Percentiles rank a stretch among this genome's conserved stretches.
phyloP scores from a whole-genome alignment of 2,113 vertebrate species.

The Hemichromis elongatus region DNA sequence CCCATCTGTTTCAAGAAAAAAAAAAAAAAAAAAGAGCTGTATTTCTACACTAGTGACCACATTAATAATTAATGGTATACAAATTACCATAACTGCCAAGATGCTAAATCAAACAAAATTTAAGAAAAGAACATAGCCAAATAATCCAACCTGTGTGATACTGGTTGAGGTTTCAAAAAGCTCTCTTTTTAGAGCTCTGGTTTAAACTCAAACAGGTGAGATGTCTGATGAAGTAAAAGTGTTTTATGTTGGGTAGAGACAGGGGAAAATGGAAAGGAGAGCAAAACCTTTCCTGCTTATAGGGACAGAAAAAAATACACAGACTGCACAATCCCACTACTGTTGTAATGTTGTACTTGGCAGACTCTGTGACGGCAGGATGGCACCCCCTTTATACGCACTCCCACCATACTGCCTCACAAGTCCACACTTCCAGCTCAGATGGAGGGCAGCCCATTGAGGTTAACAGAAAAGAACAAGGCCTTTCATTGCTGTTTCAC shows the following conservation, averaged over 20 bases:
- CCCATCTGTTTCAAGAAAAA: no score
- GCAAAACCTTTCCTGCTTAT: constrained; percentile 40
- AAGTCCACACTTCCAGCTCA: constrained; percentile 30
- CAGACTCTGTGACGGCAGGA: constrained; percentile 39
- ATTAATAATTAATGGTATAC: background rate
- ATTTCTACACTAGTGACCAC: background rate
- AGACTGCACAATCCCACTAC: constrained; percentile 51
- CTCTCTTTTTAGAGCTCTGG: background rate
- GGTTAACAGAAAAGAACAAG: constrained; percentile 53
- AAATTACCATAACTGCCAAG: background rate
- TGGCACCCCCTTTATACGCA: constrained; percentile 27
- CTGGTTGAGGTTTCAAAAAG: background rate
- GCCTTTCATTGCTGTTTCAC: constrained; percentile 61
- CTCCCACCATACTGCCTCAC: constrained; percentile 13
- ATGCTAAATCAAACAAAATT: background rate
- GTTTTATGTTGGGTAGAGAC: constrained; percentile 5
- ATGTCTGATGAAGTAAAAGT: constrained; percentile 6
- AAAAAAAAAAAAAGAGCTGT: no score
- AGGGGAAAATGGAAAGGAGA: constrained; percentile 38
- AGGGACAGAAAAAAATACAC: constrained; percentile 52
- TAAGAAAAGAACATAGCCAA: background rate
- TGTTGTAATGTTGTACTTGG: constrained; percentile 70
- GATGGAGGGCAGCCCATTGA: constrained; percentile 37
- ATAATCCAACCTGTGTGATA: background rate
- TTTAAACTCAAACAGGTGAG: constrained; percentile 43